Evolutionary conservation across 2,888 invertebrate genomes (phyloP).

Genomic region (Acanthosepion pharaonis): DNA sequence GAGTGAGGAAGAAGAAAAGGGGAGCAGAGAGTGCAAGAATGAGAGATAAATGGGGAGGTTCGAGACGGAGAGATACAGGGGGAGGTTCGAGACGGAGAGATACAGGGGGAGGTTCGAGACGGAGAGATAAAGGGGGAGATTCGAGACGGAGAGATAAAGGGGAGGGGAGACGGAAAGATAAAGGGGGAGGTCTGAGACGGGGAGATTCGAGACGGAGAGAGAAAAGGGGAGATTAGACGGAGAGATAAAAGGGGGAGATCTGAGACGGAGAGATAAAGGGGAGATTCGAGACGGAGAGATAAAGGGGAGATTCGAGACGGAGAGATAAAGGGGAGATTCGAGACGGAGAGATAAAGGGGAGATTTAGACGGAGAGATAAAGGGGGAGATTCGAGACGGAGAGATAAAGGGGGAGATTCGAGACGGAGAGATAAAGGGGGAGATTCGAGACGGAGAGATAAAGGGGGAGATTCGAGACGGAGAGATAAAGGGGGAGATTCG

Average conservation of each 20-base stretch:
- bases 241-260: not conserved
- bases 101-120: not conserved
- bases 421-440: not conserved
- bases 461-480: not conserved
- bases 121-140: not conserved
- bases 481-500: too few species aligned
- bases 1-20: not conserved
- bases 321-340: not conserved
- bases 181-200: too few species aligned
- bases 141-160: too few species aligned
- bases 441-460: not conserved
- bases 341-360: not conserved
- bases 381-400: not conserved
- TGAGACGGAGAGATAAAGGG: not conserved
- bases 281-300: not conserved
- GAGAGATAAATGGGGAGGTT: not conserved
- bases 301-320: not conserved
- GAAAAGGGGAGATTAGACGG: not conserved
- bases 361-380: not conserved
- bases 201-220: not conserved
- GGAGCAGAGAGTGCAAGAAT: not conserved
- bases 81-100: too few species aligned
- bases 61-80: not conserved
- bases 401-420: not conserved
- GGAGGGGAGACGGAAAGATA: not conserved